A percentile compares a stretch with the other conserved stretches of the same genome.
phyloP scores from a whole-genome alignment of 92 coral and sea anemone species.

The Chrysogorgia sp. region DNA sequence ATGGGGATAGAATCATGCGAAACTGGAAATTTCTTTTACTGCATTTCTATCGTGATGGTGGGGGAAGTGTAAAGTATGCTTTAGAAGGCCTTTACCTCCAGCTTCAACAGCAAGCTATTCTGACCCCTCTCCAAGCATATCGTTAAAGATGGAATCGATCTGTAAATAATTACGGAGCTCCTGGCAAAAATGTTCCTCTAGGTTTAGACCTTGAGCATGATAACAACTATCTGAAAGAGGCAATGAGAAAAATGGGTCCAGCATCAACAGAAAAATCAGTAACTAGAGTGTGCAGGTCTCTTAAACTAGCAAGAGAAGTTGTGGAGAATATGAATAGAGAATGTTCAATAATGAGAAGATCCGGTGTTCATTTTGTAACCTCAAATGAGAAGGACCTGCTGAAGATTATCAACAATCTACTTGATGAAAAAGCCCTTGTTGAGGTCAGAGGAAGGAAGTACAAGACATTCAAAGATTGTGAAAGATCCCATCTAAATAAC shows the following conservation, averaged over 20 bases:
- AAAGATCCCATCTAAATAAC: no score
- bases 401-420: no score
- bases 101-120: slow-evolving; percentile 11
- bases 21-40: slow-evolving; percentile 39
- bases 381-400: no score
- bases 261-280: slow-evolving; percentile 25
- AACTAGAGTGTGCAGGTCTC: slow-evolving; percentile 8
- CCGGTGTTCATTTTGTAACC: slow-evolving; percentile 1
- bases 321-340: background rate
- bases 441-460: no score
- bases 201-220: slow-evolving; percentile 41
- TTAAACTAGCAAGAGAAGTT: slow-evolving; percentile 16
- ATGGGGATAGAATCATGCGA: slow-evolving; percentile 35
- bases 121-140: slow-evolving; percentile 30
- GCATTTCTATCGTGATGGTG: slow-evolving; percentile 23
- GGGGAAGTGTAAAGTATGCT: slow-evolving; percentile 16
- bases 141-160: slow-evolving; percentile 17
- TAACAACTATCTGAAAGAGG: no score
- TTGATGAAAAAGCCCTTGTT: no score
- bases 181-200: slow-evolving; percentile 33
- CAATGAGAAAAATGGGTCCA: no score
- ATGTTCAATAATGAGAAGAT: background rate
- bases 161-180: slow-evolving; percentile 23
- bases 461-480: no score
- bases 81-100: slow-evolving; percentile 33